Percentiles rank a stretch among this genome's conserved stretches.
Conservation (phyloP, 2,797 vertebrate species). For the Chelon auratus region DNA sequence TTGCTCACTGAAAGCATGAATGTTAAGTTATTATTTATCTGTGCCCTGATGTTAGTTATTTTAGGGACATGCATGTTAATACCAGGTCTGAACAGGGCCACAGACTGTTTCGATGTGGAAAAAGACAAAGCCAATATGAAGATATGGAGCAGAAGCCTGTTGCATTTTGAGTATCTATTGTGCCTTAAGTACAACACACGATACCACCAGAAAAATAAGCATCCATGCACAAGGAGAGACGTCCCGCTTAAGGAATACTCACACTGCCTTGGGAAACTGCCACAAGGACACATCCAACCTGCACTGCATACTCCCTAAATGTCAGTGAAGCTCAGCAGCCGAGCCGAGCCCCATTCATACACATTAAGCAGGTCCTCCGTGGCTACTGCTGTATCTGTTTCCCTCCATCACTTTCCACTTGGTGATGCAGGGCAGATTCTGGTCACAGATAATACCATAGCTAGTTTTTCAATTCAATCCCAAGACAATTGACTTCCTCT, state of each 20-base stretch:
- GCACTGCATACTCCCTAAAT: constrained; percentile 27
- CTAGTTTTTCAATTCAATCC: constrained; percentile 47
- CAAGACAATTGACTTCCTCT: constrained; percentile 35
- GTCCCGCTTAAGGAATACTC: constrained; percentile 48
- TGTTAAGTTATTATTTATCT: too few species aligned
- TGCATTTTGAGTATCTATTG: constrained; percentile 28
- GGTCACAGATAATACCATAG: constrained; percentile 31
- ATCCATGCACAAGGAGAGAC: constrained; percentile 41
- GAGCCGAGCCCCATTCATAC: constrained; percentile 43
- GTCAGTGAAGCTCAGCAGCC: constrained; percentile 51
- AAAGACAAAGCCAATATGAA: constrained; percentile 19
- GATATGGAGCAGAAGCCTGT: constrained; percentile 2
- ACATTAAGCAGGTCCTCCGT: constrained; percentile 40
- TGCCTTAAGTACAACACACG: constrained; percentile 46
- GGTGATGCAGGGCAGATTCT: constrained; percentile 8
- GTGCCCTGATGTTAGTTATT: too few species aligned
- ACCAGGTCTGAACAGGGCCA: too few species aligned
- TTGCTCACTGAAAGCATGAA: too few species aligned
- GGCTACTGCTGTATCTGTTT: constrained; percentile 46
- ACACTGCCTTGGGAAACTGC: constrained; percentile 49
- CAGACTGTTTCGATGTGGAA: not conserved
- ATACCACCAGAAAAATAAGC: constrained; percentile 54
- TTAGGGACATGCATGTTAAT: too few species aligned
- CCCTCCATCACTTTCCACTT: constrained; percentile 50
- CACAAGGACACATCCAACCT: constrained; percentile 49